Conservation (phyloP, 92 coral and sea anemone genomes). For the Heteractis magnifica region DNA sequence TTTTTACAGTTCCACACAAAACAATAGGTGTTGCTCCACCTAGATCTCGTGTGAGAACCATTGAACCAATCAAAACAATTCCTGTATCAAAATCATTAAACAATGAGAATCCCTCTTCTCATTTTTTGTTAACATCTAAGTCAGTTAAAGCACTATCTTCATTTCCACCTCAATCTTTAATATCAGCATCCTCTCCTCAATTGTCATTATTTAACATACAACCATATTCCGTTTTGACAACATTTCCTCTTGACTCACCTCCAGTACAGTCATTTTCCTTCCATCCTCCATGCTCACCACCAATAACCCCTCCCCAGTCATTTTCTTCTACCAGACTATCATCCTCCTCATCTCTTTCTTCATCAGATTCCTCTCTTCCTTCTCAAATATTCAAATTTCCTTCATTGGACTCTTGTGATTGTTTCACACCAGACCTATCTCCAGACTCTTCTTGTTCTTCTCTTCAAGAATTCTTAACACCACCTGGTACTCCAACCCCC, state of each 20-base stretch:
- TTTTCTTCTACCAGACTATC: conserved; percentile 14
- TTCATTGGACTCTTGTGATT: neutral
- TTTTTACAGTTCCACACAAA: conserved; percentile 56
- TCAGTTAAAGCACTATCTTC: conserved; percentile 10
- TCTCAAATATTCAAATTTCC: conserved; percentile 9
- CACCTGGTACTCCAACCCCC: neutral
- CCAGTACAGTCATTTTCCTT: conserved; percentile 26
- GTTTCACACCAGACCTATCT: neutral
- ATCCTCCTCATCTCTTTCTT: conserved; percentile 8
- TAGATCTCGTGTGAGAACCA: conserved; percentile 57
- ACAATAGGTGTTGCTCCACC: conserved; percentile 73
- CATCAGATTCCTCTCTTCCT: conserved; percentile 25
- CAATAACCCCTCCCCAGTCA: conserved; percentile 31
- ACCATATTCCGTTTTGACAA: conserved; percentile 20
- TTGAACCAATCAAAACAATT: conserved; percentile 28
- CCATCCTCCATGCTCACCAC: neutral
- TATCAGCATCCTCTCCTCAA: conserved; percentile 28
- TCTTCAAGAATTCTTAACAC: neutral
- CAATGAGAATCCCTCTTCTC: conserved; percentile 20
- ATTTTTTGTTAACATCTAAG: neutral
- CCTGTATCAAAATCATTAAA: conserved; percentile 9
- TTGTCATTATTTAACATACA: neutral
- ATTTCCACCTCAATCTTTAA: conserved; percentile 21
- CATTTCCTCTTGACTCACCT: conserved; percentile 31
- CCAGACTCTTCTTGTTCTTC: conserved; percentile 7